These are phyloP conservation scores for Tarsius wallacei DNA, from an alignment of 2,797 vertebrate genomes.

Conservation along the genomic window DNA sequence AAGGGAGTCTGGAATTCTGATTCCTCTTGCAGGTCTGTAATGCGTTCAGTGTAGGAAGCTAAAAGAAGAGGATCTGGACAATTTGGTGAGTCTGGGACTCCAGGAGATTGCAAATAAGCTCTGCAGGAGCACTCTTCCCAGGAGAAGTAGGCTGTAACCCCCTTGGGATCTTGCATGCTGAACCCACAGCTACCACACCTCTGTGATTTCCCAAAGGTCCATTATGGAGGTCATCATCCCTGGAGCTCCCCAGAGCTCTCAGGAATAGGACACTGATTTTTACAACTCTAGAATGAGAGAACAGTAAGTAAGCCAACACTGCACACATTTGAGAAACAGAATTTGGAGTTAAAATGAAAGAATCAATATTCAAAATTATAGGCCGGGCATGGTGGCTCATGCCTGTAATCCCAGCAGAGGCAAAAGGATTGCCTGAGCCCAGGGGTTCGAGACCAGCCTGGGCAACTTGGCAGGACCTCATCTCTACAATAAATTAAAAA, in stretches of 20 bases:
- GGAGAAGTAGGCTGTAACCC: neutral
- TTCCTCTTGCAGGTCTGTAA: neutral
- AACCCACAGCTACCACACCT: neutral
- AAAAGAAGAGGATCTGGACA: neutral
- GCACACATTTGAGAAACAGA: constrained; percentile 1
- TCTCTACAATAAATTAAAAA: no score
- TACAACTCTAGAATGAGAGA: constrained; percentile 33
- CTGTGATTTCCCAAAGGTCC: constrained; percentile 41
- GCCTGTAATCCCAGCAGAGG: no score
- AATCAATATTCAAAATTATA: constrained; percentile 56
- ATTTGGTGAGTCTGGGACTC: neutral
- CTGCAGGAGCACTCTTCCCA: neutral
- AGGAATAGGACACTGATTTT: constrained; percentile 37
- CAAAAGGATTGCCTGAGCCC: no score
- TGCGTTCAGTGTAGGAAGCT: neutral
- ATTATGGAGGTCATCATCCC: neutral
- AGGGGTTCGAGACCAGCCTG: no score
- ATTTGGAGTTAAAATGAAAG: constrained; percentile 59
- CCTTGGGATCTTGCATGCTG: neutral
- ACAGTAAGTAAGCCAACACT: neutral
- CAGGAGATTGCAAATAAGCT: neutral
- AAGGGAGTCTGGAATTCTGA: neutral
- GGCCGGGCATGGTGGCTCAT: no score
- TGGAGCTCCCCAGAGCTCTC: neutral
- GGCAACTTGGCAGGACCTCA: no score